Evolutionary conservation across 2,888 invertebrate species (phyloP).

Genomic region (Gibbula magus): DNA sequence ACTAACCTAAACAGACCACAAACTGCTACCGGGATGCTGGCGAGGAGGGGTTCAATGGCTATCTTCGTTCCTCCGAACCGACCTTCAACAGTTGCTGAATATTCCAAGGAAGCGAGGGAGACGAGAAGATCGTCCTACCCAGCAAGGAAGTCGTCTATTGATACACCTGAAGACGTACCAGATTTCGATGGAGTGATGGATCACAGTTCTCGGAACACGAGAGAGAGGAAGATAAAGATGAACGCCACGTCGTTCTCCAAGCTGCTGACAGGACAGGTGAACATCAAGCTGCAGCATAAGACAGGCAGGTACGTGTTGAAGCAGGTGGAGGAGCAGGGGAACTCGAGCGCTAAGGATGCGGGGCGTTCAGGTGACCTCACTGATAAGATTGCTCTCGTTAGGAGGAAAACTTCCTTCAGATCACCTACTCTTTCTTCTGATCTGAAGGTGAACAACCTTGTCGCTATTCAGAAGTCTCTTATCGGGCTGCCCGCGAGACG

Average conservation of each 20-base stretch:
- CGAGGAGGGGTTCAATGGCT: not conserved
- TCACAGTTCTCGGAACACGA: slow-evolving; percentile 42
- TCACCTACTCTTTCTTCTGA: slow-evolving; percentile 58
- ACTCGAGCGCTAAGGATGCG: slow-evolving; percentile 30
- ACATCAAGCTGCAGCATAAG: slow-evolving; percentile 52
- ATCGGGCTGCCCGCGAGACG: slow-evolving; percentile 53
- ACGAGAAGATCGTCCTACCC: not conserved
- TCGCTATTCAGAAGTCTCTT: slow-evolving; percentile 60
- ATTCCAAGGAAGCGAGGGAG: not conserved
- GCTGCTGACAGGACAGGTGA: slow-evolving; percentile 47
- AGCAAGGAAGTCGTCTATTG: not conserved
- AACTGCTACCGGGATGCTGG: slow-evolving; percentile 9
- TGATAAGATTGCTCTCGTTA: slow-evolving; percentile 58
- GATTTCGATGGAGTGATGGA: slow-evolving; percentile 54
- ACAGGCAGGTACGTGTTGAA: slow-evolving; percentile 52
- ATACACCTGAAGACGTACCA: not conserved
- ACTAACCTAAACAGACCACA: slow-evolving; percentile 9
- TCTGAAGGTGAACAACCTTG: slow-evolving; percentile 60
- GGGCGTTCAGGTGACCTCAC: slow-evolving; percentile 42
- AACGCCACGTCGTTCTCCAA: slow-evolving; percentile 51
- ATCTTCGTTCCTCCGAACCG: not conserved
- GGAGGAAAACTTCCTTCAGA: slow-evolving; percentile 48
- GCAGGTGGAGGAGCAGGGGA: slow-evolving; percentile 43
- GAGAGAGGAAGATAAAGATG: slow-evolving; percentile 31
- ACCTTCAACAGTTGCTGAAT: not conserved